Conservation (phyloP, 2,888 invertebrate genomes). For the Nesidiocoris tenuis region DNA sequence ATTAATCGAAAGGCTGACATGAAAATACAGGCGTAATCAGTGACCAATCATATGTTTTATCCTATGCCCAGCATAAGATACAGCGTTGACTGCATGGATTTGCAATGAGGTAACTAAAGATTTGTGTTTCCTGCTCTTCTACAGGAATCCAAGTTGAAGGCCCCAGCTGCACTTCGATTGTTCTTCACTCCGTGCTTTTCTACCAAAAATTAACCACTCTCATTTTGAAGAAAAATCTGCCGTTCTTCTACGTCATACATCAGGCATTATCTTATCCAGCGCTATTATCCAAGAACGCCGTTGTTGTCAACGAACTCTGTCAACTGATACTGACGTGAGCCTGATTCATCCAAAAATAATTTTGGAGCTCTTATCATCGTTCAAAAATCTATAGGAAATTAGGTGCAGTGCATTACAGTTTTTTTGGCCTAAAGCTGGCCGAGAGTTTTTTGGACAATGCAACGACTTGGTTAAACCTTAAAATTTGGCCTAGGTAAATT, state of each 20-base stretch:
- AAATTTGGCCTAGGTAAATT: too few species aligned
- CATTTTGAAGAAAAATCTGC: slow-evolving; percentile 3
- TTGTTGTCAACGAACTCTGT: slow-evolving; percentile 27
- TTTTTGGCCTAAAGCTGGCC: too few species aligned
- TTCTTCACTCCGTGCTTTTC: slow-evolving; percentile 21
- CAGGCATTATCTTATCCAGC: slow-evolving; percentile 14
- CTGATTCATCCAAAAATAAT: background rate
- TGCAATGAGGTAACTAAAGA: too few species aligned
- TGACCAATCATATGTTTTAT: too few species aligned
- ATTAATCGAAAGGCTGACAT: too few species aligned
- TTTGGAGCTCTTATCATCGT: background rate
- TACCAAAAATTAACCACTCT: slow-evolving; percentile 13
- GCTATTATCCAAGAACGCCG: slow-evolving; percentile 4
- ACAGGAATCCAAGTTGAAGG: slow-evolving; percentile 11
- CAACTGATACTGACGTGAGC: slow-evolving; percentile 18
- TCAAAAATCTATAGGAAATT: background rate
- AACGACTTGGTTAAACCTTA: too few species aligned
- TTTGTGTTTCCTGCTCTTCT: too few species aligned
- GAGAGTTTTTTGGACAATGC: too few species aligned
- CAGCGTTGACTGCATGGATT: too few species aligned
- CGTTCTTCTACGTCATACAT: slow-evolving; percentile 27
- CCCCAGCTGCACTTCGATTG: background rate
- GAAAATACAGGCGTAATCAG: too few species aligned
- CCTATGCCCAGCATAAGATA: too few species aligned
- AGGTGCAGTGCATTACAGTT: too few species aligned